These are phyloP conservation scores for Epinotia ramella DNA, from an alignment of 2,888 invertebrate species.

Conservation along the genomic window DNA sequence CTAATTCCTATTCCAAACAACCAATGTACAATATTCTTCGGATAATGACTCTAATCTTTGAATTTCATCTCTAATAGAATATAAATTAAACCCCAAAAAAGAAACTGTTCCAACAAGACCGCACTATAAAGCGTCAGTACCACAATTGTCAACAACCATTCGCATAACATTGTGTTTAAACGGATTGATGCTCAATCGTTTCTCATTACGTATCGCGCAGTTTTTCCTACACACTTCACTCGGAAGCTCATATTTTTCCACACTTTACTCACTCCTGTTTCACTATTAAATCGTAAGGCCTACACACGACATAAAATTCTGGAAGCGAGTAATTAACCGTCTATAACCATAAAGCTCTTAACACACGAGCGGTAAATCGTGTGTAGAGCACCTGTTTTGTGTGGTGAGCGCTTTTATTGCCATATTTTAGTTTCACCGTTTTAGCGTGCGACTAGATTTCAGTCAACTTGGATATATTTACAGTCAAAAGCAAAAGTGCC, in stretches of 20 bases:
- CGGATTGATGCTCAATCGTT: too few relatives aligned
- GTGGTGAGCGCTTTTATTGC: slow-evolving; percentile 32
- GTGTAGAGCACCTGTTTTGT: slow-evolving; percentile 33
- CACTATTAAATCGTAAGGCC: background rate
- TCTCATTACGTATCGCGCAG: background rate
- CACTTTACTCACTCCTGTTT: slow-evolving; percentile 7
- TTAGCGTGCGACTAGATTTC: background rate
- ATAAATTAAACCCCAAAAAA: too few relatives aligned
- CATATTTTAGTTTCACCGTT: background rate
- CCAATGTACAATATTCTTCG: too few relatives aligned
- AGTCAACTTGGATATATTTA: background rate
- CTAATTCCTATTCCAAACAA: too few relatives aligned
- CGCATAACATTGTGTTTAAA: too few relatives aligned
- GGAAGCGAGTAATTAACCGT: slow-evolving; percentile 31
- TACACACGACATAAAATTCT: slow-evolving; percentile 23
- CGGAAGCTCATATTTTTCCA: slow-evolving; percentile 4
- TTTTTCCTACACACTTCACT: background rate
- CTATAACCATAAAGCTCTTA: slow-evolving; percentile 52
- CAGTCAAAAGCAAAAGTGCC: too few relatives aligned
- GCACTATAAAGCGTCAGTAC: too few relatives aligned
- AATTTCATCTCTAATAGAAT: too few relatives aligned
- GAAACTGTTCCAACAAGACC: too few relatives aligned
- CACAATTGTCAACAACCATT: too few relatives aligned
- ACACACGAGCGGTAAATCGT: slow-evolving; percentile 49
- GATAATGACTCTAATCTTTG: too few relatives aligned